Evolutionary conservation across 2,113 vertebrate genomes (phyloP).

Genomic region (Dinomys branickii): DNA sequence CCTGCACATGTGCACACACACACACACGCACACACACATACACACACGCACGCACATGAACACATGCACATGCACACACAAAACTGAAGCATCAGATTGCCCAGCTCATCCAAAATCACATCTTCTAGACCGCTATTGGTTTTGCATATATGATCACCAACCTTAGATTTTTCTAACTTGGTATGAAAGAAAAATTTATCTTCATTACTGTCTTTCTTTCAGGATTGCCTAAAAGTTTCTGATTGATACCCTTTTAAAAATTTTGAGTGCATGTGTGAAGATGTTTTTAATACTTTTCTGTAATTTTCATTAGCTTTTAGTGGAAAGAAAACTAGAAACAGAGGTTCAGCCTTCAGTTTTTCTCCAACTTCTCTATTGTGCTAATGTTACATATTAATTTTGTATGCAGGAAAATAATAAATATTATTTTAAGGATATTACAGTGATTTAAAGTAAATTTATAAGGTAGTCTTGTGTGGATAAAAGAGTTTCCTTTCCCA

Average conservation of each 20-base stretch:
- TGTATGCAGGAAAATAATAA: conserved; percentile 1
- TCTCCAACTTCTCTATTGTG: neutral
- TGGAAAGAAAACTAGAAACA: neutral
- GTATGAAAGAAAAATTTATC: neutral
- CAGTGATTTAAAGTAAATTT: conserved; percentile 58
- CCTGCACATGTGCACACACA: neutral
- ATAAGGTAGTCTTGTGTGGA: neutral
- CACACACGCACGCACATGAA: neutral
- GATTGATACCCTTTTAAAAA: neutral
- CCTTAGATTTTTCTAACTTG: neutral
- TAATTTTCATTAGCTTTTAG: conserved; percentile 15
- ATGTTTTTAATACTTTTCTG: neutral
- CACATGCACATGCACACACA: neutral
- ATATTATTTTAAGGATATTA: conserved; percentile 27
- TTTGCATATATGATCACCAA: neutral
- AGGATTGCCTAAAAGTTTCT: neutral
- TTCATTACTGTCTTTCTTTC: neutral
- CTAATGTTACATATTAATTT: neutral
- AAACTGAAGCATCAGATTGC: neutral
- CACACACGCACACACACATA: neutral
- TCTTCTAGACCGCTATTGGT: accelerated
- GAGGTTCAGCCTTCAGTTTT: neutral
- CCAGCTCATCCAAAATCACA: neutral
- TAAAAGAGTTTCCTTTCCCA: neutral
- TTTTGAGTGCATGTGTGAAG: neutral